Evolutionary conservation across 2,888 invertebrate genomes (phyloP).

Genomic region (Cheilosia impressa): DNA sequence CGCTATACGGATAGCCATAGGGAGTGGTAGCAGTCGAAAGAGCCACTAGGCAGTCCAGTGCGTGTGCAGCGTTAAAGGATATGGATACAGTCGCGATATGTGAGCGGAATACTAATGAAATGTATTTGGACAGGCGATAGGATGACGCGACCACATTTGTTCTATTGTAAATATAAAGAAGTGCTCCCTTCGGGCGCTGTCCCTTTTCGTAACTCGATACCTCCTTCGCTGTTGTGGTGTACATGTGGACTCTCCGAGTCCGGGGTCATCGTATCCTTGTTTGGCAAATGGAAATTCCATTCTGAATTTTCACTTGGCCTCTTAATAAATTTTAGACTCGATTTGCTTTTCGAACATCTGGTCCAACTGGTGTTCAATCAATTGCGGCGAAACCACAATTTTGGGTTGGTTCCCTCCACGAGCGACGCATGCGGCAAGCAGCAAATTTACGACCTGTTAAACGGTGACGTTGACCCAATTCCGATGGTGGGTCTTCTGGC

Average conservation of each 20-base stretch:
- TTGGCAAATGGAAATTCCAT: not conserved
- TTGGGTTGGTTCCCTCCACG: slow-evolving; percentile 19
- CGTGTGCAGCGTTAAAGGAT: slow-evolving; percentile 41
- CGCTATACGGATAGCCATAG: not conserved
- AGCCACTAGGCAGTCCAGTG: not conserved
- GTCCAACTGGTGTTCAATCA: slow-evolving; percentile 36
- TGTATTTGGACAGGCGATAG: slow-evolving; percentile 44
- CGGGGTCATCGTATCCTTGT: slow-evolving; percentile 38
- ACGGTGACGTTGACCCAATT: slow-evolving; percentile 70
- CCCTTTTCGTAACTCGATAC: slow-evolving; percentile 48
- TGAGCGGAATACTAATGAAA: slow-evolving; percentile 44
- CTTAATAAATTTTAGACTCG: too few relatives aligned
- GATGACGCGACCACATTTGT: slow-evolving; percentile 30
- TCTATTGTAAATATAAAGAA: slow-evolving; percentile 11
- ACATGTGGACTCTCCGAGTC: not conserved
- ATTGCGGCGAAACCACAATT: slow-evolving; percentile 29
- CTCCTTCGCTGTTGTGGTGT: slow-evolving; percentile 1
- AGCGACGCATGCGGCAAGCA: slow-evolving; percentile 27
- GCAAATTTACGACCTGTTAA: slow-evolving; percentile 69
- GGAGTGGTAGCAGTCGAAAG: slow-evolving; percentile 31
- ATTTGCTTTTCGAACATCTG: too few relatives aligned
- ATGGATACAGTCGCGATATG: slow-evolving; percentile 32
- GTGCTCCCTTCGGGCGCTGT: not conserved
- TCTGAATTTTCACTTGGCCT: not conserved
- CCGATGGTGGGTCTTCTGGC: slow-evolving; percentile 50